A percentile compares a stretch with the other conserved stretches of the same genome.
These are phyloP conservation scores for Oriolus oriolus DNA, from an alignment of 2,113 vertebrate species.

Conservation along the genomic window DNA sequence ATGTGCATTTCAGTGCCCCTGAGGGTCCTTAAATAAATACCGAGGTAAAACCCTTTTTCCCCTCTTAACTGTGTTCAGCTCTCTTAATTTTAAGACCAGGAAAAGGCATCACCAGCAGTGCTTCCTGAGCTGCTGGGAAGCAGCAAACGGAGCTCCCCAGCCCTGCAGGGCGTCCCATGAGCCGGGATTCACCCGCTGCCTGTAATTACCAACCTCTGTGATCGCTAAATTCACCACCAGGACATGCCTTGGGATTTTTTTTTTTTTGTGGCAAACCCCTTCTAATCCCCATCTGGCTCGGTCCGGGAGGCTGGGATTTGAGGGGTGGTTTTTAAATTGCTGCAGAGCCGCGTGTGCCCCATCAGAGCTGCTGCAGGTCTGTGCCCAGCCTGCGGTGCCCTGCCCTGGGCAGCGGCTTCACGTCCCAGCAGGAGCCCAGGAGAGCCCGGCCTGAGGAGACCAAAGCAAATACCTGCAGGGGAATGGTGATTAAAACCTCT, in stretches of 20 bases:
- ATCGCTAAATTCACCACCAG: not conserved
- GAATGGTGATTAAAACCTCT: not conserved
- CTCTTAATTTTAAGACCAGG: too few relatives aligned
- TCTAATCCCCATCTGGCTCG: not conserved
- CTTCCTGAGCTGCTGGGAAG: too few relatives aligned
- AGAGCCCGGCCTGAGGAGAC: not conserved
- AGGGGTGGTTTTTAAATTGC: not conserved
- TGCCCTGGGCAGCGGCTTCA: not conserved
- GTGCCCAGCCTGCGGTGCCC: not conserved
- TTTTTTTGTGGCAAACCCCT: not conserved
- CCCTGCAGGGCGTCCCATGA: fast-evolving
- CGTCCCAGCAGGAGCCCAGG: not conserved
- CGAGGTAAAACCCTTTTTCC: too few relatives aligned
- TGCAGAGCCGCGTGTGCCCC: not conserved
- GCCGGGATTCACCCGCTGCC: not conserved
- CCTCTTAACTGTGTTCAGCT: too few relatives aligned
- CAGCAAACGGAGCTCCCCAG: too few relatives aligned
- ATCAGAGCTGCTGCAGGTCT: not conserved
- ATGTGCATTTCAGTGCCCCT: too few relatives aligned
- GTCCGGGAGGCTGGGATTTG: not conserved
- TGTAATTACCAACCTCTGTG: not conserved
- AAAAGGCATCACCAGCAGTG: too few relatives aligned
- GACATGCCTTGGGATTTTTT: not conserved
- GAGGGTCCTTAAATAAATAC: too few relatives aligned
- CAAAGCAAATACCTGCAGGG: not conserved